Evolutionary conservation across 64 coral and sea anemone species (phyloP).

Genomic region (Stylophora pistillata): DNA sequence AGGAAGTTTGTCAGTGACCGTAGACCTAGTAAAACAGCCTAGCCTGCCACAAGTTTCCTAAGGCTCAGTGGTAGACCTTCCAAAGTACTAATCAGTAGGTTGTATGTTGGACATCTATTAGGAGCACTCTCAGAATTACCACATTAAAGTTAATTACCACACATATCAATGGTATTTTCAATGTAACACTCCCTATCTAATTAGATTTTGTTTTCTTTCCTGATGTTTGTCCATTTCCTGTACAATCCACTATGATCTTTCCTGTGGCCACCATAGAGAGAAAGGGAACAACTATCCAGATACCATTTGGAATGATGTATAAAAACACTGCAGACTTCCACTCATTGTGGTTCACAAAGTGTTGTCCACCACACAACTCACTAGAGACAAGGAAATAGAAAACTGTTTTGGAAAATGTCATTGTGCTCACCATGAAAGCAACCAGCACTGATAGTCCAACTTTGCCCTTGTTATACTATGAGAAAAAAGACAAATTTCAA

Average conservation of each 20-base stretch:
- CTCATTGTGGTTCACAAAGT: not conserved
- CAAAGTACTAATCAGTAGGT: too few species aligned
- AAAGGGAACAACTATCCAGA: constrained; percentile 57
- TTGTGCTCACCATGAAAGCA: constrained; percentile 61
- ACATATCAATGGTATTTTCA: not conserved
- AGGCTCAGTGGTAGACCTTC: too few species aligned
- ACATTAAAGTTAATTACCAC: not conserved
- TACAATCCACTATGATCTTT: not conserved
- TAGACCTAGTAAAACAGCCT: too few species aligned
- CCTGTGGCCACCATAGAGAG: constrained; percentile 48
- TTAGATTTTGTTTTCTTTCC: not conserved
- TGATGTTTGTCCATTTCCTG: not conserved
- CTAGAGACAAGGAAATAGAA: constrained; percentile 48
- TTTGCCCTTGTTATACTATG: not conserved
- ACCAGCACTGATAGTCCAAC: not conserved
- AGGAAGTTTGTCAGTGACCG: too few species aligned
- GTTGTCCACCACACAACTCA: constrained; percentile 40
- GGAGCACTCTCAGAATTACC: too few species aligned
- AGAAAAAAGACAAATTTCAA: not conserved
- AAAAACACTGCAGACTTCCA: constrained; percentile 31
- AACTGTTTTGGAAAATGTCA: constrained; percentile 69
- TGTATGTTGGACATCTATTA: too few species aligned
- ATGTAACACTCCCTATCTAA: not conserved
- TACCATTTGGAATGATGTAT: constrained; percentile 57
- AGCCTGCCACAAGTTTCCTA: too few species aligned